phyloP scores from a whole-genome alignment of 1,140 invertebrate species.

The Zaprionus davidi region DNA sequence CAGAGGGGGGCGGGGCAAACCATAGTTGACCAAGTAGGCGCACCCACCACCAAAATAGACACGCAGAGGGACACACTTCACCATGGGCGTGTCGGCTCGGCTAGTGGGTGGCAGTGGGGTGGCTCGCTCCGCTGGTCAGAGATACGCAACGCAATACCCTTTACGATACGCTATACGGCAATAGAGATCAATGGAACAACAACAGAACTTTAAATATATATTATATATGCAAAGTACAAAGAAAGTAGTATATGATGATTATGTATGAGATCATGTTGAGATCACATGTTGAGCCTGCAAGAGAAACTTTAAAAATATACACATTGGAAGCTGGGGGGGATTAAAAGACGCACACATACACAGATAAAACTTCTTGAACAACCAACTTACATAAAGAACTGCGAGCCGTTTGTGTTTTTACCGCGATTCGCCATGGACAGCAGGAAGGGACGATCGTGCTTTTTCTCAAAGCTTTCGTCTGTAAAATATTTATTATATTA shows the following conservation, averaged over 20 bases:
- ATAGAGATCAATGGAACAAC: slow-evolving; percentile 82
- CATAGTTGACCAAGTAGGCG: not conserved
- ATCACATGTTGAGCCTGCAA: slow-evolving; percentile 48
- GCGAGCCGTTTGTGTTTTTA: slow-evolving; percentile 98
- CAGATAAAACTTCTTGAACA: slow-evolving; percentile 73
- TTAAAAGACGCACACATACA: not conserved
- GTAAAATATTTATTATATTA: slow-evolving; percentile 35
- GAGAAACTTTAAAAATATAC: slow-evolving; percentile 43
- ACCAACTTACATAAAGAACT: slow-evolving; percentile 96
- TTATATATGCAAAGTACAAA: slow-evolving; percentile 85
- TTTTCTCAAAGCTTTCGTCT: slow-evolving; percentile 96
- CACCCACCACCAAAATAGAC: not conserved
- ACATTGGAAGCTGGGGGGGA: not conserved
- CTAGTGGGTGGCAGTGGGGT: not conserved
- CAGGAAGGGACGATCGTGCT: slow-evolving; percentile 94
- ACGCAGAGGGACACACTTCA: not conserved
- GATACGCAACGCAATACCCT: slow-evolving; percentile 38
- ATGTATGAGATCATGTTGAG: slow-evolving; percentile 30
- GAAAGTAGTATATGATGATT: slow-evolving; percentile 89
- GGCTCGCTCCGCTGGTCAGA: slow-evolving; percentile 48
- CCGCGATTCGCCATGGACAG: slow-evolving; percentile 99
- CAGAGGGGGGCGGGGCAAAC: not conserved
- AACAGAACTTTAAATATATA: slow-evolving; percentile 62
- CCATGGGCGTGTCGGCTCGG: not conserved
- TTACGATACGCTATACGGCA: slow-evolving; percentile 65